These are phyloP conservation scores for Antitype chi DNA, from an alignment of 2,888 invertebrate genomes.

Conservation along the genomic window DNA sequence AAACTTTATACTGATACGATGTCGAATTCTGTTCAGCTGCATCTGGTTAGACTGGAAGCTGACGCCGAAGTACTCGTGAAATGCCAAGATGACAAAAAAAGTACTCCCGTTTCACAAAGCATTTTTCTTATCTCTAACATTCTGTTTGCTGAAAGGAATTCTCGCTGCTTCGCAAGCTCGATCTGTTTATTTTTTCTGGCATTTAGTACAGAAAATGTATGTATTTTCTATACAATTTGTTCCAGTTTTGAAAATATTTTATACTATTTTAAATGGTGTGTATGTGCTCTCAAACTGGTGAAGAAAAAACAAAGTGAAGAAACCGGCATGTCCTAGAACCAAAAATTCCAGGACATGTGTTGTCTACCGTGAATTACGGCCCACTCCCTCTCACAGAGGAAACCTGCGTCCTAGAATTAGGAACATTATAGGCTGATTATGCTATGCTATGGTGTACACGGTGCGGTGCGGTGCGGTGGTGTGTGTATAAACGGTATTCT, in stretches of 20 bases:
- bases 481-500: no score
- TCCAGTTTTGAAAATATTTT: not conserved
- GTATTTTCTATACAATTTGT: constrained; percentile 6
- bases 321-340: no score
- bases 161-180: constrained; percentile 34
- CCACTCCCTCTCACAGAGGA: no score
- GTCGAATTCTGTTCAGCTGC: constrained; percentile 1
- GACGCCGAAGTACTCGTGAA: not conserved
- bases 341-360: no score
- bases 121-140: constrained; percentile 48
- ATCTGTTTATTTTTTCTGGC: constrained; percentile 23
- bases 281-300: no score
- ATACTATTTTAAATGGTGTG: no score
- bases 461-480: no score
- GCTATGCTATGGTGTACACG: not conserved
- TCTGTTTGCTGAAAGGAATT: constrained; percentile 45
- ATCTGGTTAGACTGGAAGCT: constrained; percentile 16
- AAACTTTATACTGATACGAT: not conserved
- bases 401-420: no score
- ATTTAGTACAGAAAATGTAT: not conserved
- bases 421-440: no score
- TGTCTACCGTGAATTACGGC: no score
- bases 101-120: constrained; percentile 34
- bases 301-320: no score
- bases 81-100: constrained; percentile 45